These are phyloP conservation scores for Verasper variegatus DNA, from an alignment of 2,113 vertebrate genomes.

Conservation along the genomic window DNA sequence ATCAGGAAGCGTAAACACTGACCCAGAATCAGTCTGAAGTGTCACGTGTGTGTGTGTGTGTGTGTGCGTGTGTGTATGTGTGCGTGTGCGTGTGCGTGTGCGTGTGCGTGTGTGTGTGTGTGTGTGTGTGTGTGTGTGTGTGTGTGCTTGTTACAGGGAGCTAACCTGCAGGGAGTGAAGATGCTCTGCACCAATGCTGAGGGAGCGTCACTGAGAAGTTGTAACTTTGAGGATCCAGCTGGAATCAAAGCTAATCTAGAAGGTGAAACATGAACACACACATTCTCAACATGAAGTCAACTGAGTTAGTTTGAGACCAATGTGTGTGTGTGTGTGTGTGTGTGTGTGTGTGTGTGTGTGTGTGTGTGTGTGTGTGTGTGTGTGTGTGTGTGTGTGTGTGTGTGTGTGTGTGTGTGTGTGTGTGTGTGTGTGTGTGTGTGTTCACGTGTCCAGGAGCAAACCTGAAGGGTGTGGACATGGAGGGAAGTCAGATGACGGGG, in stretches of 20 bases:
- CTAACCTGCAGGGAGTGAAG: slow-evolving; percentile 96
- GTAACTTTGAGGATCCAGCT: slow-evolving; percentile 96
- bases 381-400: not conserved
- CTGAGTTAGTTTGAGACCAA: no score
- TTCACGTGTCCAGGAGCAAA: slow-evolving; percentile 86
- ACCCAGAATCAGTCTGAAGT: no score
- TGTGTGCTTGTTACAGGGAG: slow-evolving; percentile 79
- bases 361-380: not conserved
- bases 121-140: no score
- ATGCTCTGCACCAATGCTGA: slow-evolving; percentile 97
- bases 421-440: slow-evolving; percentile 12
- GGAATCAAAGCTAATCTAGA: slow-evolving; percentile 96
- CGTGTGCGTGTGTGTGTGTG: no score
- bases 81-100: no score
- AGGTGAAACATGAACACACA: slow-evolving; percentile 76
- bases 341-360: slow-evolving; percentile 8
- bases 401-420: no score
- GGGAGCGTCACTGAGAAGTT: slow-evolving; percentile 92
- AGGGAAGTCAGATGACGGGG: slow-evolving; percentile 97
- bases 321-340: slow-evolving; percentile 1
- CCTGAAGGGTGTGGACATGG: slow-evolving; percentile 96
- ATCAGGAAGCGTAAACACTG: no score
- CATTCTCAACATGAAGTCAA: not conserved
- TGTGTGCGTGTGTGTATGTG: no score
- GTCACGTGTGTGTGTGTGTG: no score